phyloP scores from a whole-genome alignment of 2,113 vertebrate genomes.

The Syrrhaptes paradoxus region DNA sequence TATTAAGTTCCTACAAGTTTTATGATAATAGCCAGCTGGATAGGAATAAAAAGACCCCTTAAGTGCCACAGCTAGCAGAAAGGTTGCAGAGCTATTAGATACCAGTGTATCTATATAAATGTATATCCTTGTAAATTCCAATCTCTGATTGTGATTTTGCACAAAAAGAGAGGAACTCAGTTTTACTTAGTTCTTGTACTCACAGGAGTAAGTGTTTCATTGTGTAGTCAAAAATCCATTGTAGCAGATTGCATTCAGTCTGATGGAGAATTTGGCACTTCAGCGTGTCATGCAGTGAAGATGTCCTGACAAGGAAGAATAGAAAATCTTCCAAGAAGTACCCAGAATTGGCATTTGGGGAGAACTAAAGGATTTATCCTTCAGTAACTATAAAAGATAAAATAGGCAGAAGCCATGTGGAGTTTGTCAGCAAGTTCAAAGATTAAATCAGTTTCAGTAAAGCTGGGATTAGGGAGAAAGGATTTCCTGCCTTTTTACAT shows the following conservation, averaged over 20 bases:
- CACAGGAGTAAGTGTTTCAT: neutral
- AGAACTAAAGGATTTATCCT: neutral
- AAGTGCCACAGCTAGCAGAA: neutral
- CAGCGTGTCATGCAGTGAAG: neutral
- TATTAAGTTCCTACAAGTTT: neutral
- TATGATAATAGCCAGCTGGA: neutral
- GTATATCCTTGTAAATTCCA: neutral
- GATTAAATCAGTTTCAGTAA: fast-evolving
- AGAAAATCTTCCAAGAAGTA: neutral
- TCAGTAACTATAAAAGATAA: neutral
- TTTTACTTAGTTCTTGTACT: neutral
- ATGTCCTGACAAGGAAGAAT: neutral
- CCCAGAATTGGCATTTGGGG: neutral
- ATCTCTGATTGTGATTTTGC: neutral
- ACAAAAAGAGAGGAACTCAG: neutral
- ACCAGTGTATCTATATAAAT: neutral
- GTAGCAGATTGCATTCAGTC: neutral
- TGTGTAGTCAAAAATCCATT: neutral
- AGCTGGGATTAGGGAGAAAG: neutral
- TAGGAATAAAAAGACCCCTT: neutral
- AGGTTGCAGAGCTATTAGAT: neutral
- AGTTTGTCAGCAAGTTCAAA: neutral
- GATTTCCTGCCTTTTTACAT: neutral
- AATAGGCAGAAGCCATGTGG: neutral
- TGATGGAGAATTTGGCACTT: neutral